These are phyloP conservation scores for Gonatopus flavifemur DNA, from an alignment of 1,140 invertebrate species.

Conservation along the genomic window DNA sequence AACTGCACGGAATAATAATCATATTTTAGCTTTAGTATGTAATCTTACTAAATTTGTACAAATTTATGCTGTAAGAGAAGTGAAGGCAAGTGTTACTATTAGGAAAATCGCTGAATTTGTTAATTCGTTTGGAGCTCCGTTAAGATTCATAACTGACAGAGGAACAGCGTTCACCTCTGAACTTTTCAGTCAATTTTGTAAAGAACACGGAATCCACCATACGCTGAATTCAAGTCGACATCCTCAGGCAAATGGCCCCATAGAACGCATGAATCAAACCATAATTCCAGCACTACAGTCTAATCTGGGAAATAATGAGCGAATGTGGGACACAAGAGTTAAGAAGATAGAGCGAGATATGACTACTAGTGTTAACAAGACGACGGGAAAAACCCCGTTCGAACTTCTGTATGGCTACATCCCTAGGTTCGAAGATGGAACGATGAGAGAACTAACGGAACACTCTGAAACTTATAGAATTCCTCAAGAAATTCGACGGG, in stretches of 20 bases:
- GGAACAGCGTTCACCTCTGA: conserved; percentile 14
- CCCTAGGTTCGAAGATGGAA: conserved; percentile 11
- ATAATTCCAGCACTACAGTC: conserved; percentile 4
- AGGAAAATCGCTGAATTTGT: not conserved
- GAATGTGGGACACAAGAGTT: conserved; percentile 3
- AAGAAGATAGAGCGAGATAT: conserved; percentile 3
- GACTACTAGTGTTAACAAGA: conserved; percentile 10
- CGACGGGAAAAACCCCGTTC: conserved; percentile 15
- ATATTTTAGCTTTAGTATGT: not conserved
- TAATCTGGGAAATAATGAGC: not conserved
- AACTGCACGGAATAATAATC: not conserved
- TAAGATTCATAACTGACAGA: not conserved
- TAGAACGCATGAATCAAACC: conserved; percentile 16
- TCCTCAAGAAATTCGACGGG: not conserved
- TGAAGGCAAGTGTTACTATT: not conserved
- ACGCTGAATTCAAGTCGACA: conserved; percentile 28
- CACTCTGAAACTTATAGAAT: not conserved
- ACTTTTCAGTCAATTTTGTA: conserved; percentile 18
- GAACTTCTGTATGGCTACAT: conserved; percentile 16
- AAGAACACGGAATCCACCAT: conserved; percentile 26
- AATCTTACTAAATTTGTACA: conserved; percentile 1
- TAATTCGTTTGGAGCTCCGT: not conserved
- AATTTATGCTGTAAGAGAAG: not conserved
- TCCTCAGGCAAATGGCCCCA: conserved; percentile 29
- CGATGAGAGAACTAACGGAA: not conserved